phyloP scores from a whole-genome alignment of 2,797 vertebrate species.

The Tadarida brasiliensis region DNA sequence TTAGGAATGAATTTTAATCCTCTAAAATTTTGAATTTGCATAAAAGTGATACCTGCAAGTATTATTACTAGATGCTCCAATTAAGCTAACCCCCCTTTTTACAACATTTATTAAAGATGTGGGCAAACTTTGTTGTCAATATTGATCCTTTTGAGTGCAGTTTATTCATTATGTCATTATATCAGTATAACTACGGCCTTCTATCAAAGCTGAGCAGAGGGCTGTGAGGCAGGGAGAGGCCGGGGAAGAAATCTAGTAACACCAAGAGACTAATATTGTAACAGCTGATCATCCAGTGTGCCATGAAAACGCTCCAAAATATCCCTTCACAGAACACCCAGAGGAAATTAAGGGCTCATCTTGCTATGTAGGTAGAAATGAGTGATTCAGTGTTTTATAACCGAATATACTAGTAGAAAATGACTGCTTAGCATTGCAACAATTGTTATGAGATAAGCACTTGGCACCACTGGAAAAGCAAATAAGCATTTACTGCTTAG shows the following conservation, averaged over 20 bases:
- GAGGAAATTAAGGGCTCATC: constrained; percentile 78
- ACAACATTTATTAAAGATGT: constrained; percentile 41
- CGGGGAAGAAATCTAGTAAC: constrained; percentile 48
- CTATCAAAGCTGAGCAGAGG: background rate
- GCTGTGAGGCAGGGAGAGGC: background rate
- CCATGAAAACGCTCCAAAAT: constrained; percentile 50
- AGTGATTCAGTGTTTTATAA: constrained; percentile 70
- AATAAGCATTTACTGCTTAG: background rate
- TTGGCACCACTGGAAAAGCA: constrained; percentile 38
- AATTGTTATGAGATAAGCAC: constrained; percentile 69
- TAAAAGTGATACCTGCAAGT: constrained; percentile 57
- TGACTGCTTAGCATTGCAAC: constrained; percentile 55
- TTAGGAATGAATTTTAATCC: constrained; percentile 45
- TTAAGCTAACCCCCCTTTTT: constrained; percentile 10
- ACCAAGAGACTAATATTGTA: constrained; percentile 64
- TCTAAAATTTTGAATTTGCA: constrained; percentile 62
- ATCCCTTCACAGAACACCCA: constrained; percentile 64
- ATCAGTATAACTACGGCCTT: background rate
- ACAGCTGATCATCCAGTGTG: constrained; percentile 47
- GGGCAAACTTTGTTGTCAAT: constrained; percentile 57
- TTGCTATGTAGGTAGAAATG: constrained; percentile 76
- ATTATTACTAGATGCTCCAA: constrained; percentile 55
- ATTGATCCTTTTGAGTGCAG: constrained; percentile 62
- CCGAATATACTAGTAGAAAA: constrained; percentile 70
- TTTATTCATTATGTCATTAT: constrained; percentile 39